Evolutionary conservation across 1,140 invertebrate species (phyloP), one percentile per base, ranked within the genome.

Genomic region (Lepeophtheirus salmonis): DNA sequence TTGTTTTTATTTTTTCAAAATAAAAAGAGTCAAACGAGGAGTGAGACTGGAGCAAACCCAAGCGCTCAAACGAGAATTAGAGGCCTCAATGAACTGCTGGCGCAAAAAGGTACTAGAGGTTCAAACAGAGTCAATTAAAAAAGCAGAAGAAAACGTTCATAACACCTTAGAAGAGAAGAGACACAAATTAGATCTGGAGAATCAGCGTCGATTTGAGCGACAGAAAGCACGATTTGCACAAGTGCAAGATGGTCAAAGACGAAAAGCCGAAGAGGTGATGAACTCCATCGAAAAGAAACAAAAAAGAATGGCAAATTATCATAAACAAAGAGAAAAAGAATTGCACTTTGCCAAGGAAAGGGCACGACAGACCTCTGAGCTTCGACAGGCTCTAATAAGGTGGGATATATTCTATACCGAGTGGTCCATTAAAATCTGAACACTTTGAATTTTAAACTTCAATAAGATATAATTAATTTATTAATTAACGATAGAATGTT

Each of bases 71-170:
- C 23, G 18, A 14, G 52, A 54, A 24, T 24, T 54, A 16, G 52
- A 54, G 16, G 17, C n/a, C 52, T 14, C 20, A 54, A 54, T 54
- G 52, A 16, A 14, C 52, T 20, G n/a, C 23, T 54, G 52, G 52
- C 52, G 52, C n/a, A 54, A 20, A 23, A 20, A 54, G 52, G 52
- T 54, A 16, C 16, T 54, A 20, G 52, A 20, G 18, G 52, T 54
- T 24, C 52, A 54, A 23, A 54, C 14, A 14, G 52, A 54, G 23
- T 54, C 52, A 14, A 12, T 54, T 21, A 14, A 13, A 3, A 18
- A 13, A 20, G 52, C 52, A 1, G 52, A 54, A 54, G 52, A 54
- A 23, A 54, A n/a, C 6, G 30, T 41, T 41, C 6, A 6, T n/a
- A 41, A 41, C 6, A 41, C 30, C 30, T n/a, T 41, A n/a, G 30